These are phyloP conservation scores for Luperina testacea DNA, from an alignment of 2,888 invertebrate species.

Conservation along the genomic window DNA sequence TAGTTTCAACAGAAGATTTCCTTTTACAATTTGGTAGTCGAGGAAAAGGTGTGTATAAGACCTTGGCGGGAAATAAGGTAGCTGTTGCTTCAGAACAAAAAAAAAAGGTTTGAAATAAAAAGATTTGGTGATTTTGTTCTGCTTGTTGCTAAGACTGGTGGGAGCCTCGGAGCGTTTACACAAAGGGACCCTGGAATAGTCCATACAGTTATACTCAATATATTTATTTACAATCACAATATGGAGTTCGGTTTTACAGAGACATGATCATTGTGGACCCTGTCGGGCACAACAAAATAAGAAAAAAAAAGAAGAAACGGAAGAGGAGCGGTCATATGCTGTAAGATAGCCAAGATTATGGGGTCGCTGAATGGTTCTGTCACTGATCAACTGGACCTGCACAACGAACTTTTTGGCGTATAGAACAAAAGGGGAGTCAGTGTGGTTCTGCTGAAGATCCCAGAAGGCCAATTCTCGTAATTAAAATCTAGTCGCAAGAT, in stretches of 20 bases:
- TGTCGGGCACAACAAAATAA: neutral
- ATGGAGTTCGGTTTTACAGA: neutral
- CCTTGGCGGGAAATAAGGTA: constrained; percentile 29
- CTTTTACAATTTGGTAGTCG: constrained; percentile 26
- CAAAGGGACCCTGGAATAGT: neutral
- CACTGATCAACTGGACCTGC: no score
- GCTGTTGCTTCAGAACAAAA: neutral
- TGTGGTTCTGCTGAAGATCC: neutral
- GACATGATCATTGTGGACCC: neutral
- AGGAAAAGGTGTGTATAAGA: constrained; percentile 31
- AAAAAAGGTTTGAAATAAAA: neutral
- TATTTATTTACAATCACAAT: neutral
- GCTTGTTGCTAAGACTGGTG: neutral
- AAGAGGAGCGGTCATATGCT: neutral
- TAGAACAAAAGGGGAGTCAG: neutral
- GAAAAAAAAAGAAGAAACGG: no score
- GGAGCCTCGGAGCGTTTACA: neutral
- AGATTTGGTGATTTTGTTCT: no score
- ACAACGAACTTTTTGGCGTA: neutral
- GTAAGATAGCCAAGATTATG: neutral
- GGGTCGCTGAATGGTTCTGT: neutral
- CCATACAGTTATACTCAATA: neutral
- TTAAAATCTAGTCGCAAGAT: no score
- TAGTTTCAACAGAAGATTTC: constrained; percentile 39
- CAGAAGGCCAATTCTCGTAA: no score